phyloP scores from a whole-genome alignment of 2,113 vertebrate genomes.

The Coregonus clupeaformis region DNA sequence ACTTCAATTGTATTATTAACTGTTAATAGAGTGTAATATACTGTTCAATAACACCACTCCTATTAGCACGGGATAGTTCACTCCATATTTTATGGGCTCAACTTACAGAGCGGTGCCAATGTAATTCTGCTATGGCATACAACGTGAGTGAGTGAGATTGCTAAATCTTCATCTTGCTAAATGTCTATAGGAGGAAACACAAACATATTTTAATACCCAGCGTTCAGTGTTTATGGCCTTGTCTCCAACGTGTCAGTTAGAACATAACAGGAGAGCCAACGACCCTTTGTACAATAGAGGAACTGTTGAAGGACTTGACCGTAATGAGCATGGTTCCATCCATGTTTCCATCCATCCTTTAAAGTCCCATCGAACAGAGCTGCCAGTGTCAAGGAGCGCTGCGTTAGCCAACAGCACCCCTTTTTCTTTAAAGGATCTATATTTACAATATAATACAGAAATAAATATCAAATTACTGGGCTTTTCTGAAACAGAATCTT shows the following conservation, averaged over 20 bases:
- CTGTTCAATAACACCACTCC: conserved; percentile 52
- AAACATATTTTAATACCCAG: not conserved
- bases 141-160: conserved; percentile 40
- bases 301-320: conserved; percentile 26
- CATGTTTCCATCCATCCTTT: conserved; percentile 44
- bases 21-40: conserved; percentile 59
- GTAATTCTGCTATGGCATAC: conserved; percentile 26
- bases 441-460: conserved; percentile 38
- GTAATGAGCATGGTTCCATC: conserved; percentile 35
- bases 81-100: conserved; percentile 52
- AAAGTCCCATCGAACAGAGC: conserved; percentile 20
- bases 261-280: conserved; percentile 30
- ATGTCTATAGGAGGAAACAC: not conserved
- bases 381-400: conserved; percentile 23
- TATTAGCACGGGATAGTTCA: conserved; percentile 56
- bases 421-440: conserved; percentile 38
- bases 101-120: conserved; percentile 50
- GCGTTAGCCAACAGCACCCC: not conserved
- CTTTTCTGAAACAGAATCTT: conserved; percentile 55
- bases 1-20: conserved; percentile 59
- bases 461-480: conserved; percentile 38
- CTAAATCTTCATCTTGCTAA: no score
- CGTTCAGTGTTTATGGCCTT: conserved; percentile 44
- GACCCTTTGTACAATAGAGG: conserved; percentile 33
- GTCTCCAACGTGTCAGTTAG: conserved; percentile 55